Evolutionary conservation across 1,140 invertebrate species (phyloP).

Genomic region (Aphidius gifuensis): DNA sequence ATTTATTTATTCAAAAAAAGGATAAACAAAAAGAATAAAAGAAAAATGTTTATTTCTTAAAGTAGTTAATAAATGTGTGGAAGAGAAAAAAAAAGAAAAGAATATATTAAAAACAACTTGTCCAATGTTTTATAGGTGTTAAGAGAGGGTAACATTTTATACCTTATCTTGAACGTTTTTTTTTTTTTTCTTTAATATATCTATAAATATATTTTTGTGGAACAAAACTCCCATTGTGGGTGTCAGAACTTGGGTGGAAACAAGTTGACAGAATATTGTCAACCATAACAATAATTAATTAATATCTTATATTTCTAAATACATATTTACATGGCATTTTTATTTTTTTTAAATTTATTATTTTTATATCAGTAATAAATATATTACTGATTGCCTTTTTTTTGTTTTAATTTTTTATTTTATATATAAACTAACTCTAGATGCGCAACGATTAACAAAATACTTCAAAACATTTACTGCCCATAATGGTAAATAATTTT

Average conservation of each 20-base stretch:
- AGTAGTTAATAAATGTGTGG: no score
- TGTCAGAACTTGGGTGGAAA: slow-evolving; percentile 16
- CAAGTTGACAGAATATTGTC: slow-evolving; percentile 41
- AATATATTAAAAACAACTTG: not conserved
- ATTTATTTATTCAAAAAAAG: no score
- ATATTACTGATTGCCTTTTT: not conserved
- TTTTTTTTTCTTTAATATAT: not conserved
- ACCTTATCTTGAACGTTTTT: slow-evolving; percentile 4
- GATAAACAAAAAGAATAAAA: no score
- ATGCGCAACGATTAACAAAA: not conserved
- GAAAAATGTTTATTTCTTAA: no score
- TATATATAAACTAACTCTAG: not conserved
- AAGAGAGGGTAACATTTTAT: not conserved
- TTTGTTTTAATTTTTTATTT: no score
- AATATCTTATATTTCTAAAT: slow-evolving; percentile 53
- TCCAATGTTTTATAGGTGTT: not conserved
- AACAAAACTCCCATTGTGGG: slow-evolving; percentile 4
- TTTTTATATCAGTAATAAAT: not conserved
- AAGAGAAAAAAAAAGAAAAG: no score
- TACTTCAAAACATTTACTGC: not conserved
- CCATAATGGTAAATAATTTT: slow-evolving; percentile 1
- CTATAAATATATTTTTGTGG: slow-evolving; percentile 8
- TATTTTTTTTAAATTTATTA: slow-evolving; percentile 1
- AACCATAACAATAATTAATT: slow-evolving; percentile 49
- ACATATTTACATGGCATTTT: slow-evolving; percentile 50